Base-by-base conservation (phyloP, 1,140 invertebrate species). In the Leucophenga varia region DNA sequence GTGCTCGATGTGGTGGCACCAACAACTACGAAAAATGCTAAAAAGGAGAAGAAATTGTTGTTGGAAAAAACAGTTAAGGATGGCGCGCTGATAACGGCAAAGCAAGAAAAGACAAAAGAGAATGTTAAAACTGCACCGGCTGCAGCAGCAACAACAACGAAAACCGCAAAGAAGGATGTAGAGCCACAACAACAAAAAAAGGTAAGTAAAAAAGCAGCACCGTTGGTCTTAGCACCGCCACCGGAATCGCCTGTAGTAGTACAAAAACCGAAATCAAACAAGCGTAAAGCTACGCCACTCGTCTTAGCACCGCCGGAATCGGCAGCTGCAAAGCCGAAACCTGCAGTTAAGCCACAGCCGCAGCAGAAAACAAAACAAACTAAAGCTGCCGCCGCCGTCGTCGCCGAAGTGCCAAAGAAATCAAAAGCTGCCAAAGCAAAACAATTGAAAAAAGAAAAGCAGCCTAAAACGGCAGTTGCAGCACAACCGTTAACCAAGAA, bases 291-390 rank as follows among this genome's bases (percentile, higher is more conserved):
- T 18, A 48, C 40, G 6, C 53, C 67, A 2, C 14, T 64, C 28
- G 44, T 71, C 3, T 20, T 71, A 21, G 67, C 65, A 6, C 61
- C 65, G 0, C 35, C 57, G 2, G 40, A 47, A 10, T 61, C 64
- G 2, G 55, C 61, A 1, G 44, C n/a, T 28, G 35, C 44, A 20
- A 31, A 35, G 8, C 30, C 36, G 34, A 34, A 41, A 22, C 10
- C 1, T 22, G 2, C 4, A 46, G 57, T n/a, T 47, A 57, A n/a
- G 28, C 25, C 6, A 19, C 19, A 7, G 13, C 18, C 37, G 5
- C 19, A 32, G 13, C 13, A 3, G 28, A 9, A 2, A 47, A 21
- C 13, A 41, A 47, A 16, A 19, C 30, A 30, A 31, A n/a, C n/a
- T n/a, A 16, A 4, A 2, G 32, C 32, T 25, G 41, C 28, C 7